Percentiles rank a stretch among this genome's conserved stretches.
Evolutionary conservation across 1,140 invertebrate species (phyloP).

Genomic region (Habropoda laboriosa): DNA sequence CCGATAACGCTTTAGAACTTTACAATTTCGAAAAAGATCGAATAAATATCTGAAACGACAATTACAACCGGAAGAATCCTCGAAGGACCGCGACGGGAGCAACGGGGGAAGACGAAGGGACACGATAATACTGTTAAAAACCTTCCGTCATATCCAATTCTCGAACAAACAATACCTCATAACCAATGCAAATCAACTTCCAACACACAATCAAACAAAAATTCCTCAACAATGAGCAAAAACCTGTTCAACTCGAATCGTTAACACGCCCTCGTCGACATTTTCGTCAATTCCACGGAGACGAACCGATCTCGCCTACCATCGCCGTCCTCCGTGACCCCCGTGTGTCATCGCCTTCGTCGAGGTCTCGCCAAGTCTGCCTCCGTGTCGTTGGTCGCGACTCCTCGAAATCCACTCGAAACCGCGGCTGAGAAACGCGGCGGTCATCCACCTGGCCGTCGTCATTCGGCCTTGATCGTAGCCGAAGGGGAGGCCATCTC

Average conservation of each 20-base stretch:
- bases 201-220: not conserved
- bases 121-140: constrained; percentile 77
- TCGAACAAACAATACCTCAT: constrained; percentile 2
- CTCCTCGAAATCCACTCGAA: constrained; percentile 1
- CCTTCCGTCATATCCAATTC: too few relatives aligned
- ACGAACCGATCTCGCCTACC: not conserved
- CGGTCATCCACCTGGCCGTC: constrained; percentile 55
- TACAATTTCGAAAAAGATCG: too few relatives aligned
- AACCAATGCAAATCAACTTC: not conserved
- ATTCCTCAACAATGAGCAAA: not conserved
- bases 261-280: not conserved
- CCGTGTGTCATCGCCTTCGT: constrained; percentile 47
- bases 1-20: not conserved
- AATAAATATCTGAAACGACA: too few relatives aligned
- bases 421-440: constrained; percentile 12
- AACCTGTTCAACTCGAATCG: not conserved
- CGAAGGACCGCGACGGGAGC: not conserved
- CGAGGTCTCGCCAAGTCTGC: not conserved
- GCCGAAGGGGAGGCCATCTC: constrained; percentile 61
- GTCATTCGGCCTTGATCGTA: constrained; percentile 79
- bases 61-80: not conserved
- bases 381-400: not conserved
- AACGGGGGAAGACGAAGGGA: constrained; percentile 61
- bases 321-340: not conserved
- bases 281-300: not conserved